Conservation (phyloP, 2,113 vertebrate species). For the Ceyx melanurus region DNA sequence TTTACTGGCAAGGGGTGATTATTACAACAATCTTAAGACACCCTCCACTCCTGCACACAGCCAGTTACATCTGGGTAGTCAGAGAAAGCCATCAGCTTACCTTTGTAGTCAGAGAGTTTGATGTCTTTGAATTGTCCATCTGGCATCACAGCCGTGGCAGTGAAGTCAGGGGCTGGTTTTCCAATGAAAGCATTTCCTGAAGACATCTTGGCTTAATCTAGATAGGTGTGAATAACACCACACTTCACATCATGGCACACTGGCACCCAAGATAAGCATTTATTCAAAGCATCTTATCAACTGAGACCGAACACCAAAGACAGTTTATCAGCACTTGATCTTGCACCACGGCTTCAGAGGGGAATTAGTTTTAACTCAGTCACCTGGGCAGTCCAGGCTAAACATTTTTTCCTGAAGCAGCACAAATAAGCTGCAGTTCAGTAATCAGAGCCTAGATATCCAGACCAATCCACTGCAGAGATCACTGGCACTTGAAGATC, state of each 20-base stretch:
- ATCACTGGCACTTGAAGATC: neutral
- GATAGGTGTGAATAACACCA: neutral
- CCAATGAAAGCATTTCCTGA: conserved; percentile 94
- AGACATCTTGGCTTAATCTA: conserved; percentile 83
- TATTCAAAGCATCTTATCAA: neutral
- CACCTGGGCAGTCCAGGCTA: neutral
- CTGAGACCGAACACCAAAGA: neutral
- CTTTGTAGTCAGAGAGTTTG: conserved; percentile 90
- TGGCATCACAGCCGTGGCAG: conserved; percentile 94
- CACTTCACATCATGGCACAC: neutral
- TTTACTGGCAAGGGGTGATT: neutral
- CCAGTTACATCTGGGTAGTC: neutral
- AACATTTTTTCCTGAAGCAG: neutral
- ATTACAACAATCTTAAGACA: neutral
- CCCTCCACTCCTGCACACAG: neutral
- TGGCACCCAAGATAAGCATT: neutral
- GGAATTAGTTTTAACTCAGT: neutral
- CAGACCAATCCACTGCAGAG: neutral
- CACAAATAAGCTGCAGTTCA: neutral
- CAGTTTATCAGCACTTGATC: neutral
- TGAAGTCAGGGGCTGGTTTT: conserved; percentile 90
- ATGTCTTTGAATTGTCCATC: conserved; percentile 92
- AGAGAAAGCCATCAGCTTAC: conserved; percentile 66
- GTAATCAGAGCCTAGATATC: neutral
- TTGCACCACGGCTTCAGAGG: neutral